Base-by-base conservation (phyloP, 2,888 invertebrate species). In the Mellilla xanthometata region DNA sequence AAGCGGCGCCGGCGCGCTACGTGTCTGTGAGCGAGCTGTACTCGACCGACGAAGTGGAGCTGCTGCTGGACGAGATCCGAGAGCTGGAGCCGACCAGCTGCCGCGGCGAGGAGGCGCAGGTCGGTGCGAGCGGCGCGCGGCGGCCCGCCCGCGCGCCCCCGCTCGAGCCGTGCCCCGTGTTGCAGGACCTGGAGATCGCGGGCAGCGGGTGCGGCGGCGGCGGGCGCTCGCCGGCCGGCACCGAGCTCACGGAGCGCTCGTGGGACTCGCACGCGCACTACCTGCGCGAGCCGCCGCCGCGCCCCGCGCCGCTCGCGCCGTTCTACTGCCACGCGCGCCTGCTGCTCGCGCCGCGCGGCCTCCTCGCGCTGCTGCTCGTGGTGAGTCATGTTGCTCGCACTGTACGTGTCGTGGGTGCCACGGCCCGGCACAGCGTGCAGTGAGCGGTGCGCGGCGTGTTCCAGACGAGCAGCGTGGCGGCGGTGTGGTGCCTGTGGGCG, bases 191-290 rank as follows among this genome's bases (percentile, higher is more conserved):
- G 77, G 90, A 90, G 83, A 90, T 90, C 80, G 90, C 90, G 69
- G 90, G 90, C 71, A 90, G 90, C 79, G 87, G 87, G 68, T 79
- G 80, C 52, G 67, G 62, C 62, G 79, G 75, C 60, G 79, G 69
- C 65, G 83, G 81, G 62, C 81, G 85, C 63, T 87, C 87, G 60
- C 87, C 87, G 66, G 84, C 79, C 58, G 85, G 80, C 75, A 82
- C 85, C 29, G 85, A 82, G 72, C 72, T 72, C 42, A 86, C 87
- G 65, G 88, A 87, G 76, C 88, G 71, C 66, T 85, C 85, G 72
- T 90, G 90, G 90, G 90, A 90, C 81, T 85, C 85, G 63, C 90
- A 90, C 83, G 88, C 88, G 69, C 84, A 85, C 67, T 89, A 89
- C 76, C 76, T 76, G 49, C 81, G 83, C 61, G 75, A 72, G 66